Conservation (phyloP, 1,140 invertebrate species). For the Tyrophagus putrescentiae region DNA sequence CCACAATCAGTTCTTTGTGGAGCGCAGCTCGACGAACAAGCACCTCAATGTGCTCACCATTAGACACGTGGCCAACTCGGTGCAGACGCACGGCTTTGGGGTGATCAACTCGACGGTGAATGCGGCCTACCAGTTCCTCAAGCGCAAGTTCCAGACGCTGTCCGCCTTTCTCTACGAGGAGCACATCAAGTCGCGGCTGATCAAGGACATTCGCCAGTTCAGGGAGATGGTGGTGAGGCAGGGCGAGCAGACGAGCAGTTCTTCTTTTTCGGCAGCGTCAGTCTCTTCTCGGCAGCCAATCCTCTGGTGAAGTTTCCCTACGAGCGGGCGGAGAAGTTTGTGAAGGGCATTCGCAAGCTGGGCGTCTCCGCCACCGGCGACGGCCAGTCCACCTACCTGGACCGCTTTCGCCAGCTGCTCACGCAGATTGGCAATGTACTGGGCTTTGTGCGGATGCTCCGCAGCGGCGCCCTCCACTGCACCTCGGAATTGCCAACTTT, state of each 20-base stretch:
- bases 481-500: conserved; percentile 74
- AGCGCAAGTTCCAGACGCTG: conserved; percentile 82
- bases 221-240: conserved; percentile 20
- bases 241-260: not conserved
- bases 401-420: conserved; percentile 78
- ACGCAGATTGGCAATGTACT: conserved; percentile 92
- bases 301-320: conserved; percentile 46
- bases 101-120: conserved; percentile 95
- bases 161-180: conserved; percentile 97
- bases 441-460: conserved; percentile 84
- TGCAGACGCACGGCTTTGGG: conserved; percentile 89
- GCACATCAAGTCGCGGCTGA: conserved; percentile 83
- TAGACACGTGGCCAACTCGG: conserved; percentile 87
- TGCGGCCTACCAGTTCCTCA: conserved; percentile 89
- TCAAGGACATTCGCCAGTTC: conserved; percentile 22
- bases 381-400: conserved; percentile 74
- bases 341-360: conserved; percentile 74
- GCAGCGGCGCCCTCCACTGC: conserved; percentile 81
- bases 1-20: conserved; percentile 60
- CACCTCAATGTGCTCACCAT: conserved; percentile 93
- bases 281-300: not conserved
- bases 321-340: conserved; percentile 86
- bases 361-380: conserved; percentile 66
- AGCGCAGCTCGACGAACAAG: conserved; percentile 49
- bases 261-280: too few relatives aligned